A percentile compares a stretch with the other conserved stretches of the same genome.
phyloP scores from a whole-genome alignment of 2,113 vertebrate species.

The Nothobranchius furzeri region DNA sequence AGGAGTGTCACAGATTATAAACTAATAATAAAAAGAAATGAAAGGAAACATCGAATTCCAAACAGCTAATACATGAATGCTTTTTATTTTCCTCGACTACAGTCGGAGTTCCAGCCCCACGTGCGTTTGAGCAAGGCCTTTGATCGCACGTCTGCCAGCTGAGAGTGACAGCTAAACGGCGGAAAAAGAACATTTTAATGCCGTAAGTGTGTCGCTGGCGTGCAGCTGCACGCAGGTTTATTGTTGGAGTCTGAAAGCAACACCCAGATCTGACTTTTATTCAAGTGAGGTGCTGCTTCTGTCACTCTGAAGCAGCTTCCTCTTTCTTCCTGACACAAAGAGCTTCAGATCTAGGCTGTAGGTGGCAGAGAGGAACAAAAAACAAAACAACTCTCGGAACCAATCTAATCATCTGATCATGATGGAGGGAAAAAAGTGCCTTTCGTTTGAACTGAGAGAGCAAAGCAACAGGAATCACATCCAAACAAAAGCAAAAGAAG shows the following conservation, averaged over 20 bases:
- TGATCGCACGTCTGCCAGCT: slow-evolving; percentile 33
- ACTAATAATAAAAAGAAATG: background rate
- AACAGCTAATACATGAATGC: background rate
- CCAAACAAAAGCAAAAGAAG: slow-evolving; percentile 29
- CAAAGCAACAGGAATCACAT: slow-evolving; percentile 44
- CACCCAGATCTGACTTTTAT: slow-evolving; percentile 48
- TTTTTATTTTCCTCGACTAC: slow-evolving; percentile 2
- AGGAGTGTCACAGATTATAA: background rate
- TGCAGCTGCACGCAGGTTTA: slow-evolving; percentile 34
- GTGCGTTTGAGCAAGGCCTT: slow-evolving; percentile 25
- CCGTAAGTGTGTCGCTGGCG: slow-evolving; percentile 5
- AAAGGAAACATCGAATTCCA: background rate
- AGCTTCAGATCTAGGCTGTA: slow-evolving; percentile 48
- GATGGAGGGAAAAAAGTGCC: background rate
- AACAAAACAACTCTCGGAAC: slow-evolving; percentile 22
- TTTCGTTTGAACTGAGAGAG: slow-evolving; percentile 20
- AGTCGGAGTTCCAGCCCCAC: slow-evolving; percentile 4
- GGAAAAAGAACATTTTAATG: slow-evolving; percentile 37
- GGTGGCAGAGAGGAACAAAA: slow-evolving; percentile 12
- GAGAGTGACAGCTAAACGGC: slow-evolving; percentile 54
- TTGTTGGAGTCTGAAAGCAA: slow-evolving; percentile 31
- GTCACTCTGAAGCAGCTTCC: slow-evolving; percentile 26
- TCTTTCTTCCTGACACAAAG: slow-evolving; percentile 51
- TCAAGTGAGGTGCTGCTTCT: slow-evolving; percentile 27
- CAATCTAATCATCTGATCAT: slow-evolving; percentile 11